A percentile compares a stretch with the other conserved stretches of the same genome.
phyloP scores from a whole-genome alignment of 2,888 invertebrate genomes.

The Tenthredo amoena region DNA sequence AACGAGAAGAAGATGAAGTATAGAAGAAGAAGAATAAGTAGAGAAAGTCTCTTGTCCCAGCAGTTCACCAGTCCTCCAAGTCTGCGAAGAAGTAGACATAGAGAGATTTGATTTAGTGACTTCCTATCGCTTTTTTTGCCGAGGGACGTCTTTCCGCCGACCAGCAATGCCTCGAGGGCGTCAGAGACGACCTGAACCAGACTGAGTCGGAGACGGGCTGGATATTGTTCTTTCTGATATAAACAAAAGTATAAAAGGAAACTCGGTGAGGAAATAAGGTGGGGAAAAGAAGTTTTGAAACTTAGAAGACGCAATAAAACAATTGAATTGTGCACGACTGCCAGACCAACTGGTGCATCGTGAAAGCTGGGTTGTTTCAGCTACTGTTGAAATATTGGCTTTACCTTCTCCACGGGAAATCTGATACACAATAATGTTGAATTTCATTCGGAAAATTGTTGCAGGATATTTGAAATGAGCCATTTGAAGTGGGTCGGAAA shows the following conservation, averaged over 20 bases:
- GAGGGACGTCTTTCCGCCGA: constrained; percentile 12
- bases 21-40: neutral
- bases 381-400: constrained; percentile 23
- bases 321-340: constrained; percentile 69
- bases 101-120: constrained; percentile 53
- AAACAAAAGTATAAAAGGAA: constrained; percentile 42
- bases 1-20: neutral
- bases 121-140: constrained; percentile 45
- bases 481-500: neutral
- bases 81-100: constrained; percentile 41
- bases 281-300: constrained; percentile 52
- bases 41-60: constrained; percentile 20
- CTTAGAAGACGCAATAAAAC: constrained; percentile 72
- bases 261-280: constrained; percentile 23
- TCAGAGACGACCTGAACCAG: constrained; percentile 14
- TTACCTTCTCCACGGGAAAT: neutral
- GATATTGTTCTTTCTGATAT: constrained; percentile 52
- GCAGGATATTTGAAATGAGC: neutral
- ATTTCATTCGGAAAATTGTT: constrained; percentile 1
- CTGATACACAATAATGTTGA: neutral
- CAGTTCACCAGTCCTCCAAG: constrained; percentile 29
- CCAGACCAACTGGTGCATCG: constrained; percentile 12
- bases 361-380: constrained; percentile 40
- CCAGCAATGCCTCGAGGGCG: constrained; percentile 26
- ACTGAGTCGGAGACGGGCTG: constrained; percentile 6